Evolutionary conservation across 2,113 vertebrate species (phyloP), one percentile per base, ranked within the genome.

Genomic region (Pluvianellus socialis): DNA sequence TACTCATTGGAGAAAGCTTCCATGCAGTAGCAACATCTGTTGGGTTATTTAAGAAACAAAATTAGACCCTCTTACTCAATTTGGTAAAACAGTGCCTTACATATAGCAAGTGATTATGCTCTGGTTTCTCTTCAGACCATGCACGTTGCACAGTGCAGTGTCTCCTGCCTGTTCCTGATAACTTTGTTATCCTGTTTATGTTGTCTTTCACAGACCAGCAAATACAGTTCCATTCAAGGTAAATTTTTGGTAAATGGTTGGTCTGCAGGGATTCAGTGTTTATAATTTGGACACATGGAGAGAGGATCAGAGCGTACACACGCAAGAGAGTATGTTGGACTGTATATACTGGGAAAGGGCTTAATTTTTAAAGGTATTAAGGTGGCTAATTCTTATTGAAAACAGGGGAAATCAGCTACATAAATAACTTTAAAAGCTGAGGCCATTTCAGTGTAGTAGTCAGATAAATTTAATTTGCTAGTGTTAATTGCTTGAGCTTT

Each of bases 121-220:
- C 18, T 44, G 6, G 27, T 72, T 95, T 81, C 23, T 81, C 26
- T 35, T 90, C 58, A 79, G 44, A 72, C 17, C 35, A 9, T 50
- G n/a, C 5, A 18, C 0, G 0, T 27, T 90, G n/a, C n/a, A 59
- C 12, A 27, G 20, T 30, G n/a, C 3, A 2, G 0, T 55, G 77
- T 18, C 23, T 79, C 35, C 70, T 67, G 16, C 49, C 35, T 75
- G 33, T 66, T 92, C 53, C 53, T 5, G n/a, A n/a, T 52, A 83
- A 79, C 6, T 10, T 20, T 8, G 10, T 68, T 67, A 92, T 45
- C 53, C 59, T 93, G 38, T 47, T 86, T 6, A 1, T 33, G 21
- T 53, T 49, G 10, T 72, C 63, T 66, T 95, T 81, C 72, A 86
- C 32, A 87, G 23, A 67, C 15, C 45, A 75, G 55, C 19, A 91